These are phyloP conservation scores for Holacanthus passer DNA, from an alignment of 2,113 vertebrate genomes.

Conservation along the genomic window DNA sequence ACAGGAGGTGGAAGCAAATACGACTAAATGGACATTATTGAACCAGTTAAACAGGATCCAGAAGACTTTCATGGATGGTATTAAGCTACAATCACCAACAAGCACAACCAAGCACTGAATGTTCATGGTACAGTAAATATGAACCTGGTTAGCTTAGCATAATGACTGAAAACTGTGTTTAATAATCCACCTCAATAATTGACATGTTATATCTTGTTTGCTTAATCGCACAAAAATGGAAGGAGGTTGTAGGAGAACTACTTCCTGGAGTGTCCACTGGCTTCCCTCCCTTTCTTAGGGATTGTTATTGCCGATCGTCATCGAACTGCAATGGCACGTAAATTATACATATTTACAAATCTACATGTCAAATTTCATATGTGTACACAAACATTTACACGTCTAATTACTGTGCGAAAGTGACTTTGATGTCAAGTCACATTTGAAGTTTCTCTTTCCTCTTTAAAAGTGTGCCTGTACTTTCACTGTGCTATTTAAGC, in stretches of 20 bases:
- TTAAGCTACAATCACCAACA: background rate
- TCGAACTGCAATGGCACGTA: no score
- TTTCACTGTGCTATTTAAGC: no score
- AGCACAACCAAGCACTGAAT: background rate
- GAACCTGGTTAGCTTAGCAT: background rate
- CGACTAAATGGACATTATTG: slow-evolving; percentile 2
- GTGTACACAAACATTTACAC: background rate
- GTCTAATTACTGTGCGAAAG: background rate
- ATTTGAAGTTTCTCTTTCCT: background rate
- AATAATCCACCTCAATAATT: background rate
- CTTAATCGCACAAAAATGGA: no score
- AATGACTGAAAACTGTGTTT: background rate
- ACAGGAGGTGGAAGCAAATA: background rate
- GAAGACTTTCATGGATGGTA: background rate
- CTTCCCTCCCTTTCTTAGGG: no score
- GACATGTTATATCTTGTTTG: background rate
- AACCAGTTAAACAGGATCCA: background rate
- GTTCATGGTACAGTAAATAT: background rate
- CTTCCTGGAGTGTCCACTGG: no score
- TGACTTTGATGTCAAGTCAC: background rate
- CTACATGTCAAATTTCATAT: background rate
- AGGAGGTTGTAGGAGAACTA: no score
- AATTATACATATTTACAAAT: background rate
- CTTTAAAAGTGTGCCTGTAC: background rate
- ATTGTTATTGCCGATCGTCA: no score